phyloP scores from a whole-genome alignment of 2,113 vertebrate genomes.

The Megaceryle maxima region DNA sequence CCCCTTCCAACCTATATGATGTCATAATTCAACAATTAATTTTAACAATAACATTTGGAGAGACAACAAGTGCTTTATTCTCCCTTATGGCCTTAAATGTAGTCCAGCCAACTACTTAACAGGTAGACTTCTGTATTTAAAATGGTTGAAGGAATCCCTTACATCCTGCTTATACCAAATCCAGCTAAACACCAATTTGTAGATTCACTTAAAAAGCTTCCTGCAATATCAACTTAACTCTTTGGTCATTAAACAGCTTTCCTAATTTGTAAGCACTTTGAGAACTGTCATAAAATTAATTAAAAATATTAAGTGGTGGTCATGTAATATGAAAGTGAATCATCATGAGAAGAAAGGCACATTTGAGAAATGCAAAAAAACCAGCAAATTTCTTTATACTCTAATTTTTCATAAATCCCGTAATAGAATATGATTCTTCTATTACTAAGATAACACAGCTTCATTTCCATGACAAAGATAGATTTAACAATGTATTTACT shows the following conservation, averaged over 20 bases:
- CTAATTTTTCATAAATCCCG: not conserved
- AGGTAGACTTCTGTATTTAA: not conserved
- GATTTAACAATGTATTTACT: not conserved
- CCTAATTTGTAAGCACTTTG: not conserved
- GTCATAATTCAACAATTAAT: not conserved
- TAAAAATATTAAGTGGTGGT: not conserved
- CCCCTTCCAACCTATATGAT: not conserved
- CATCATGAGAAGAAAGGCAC: not conserved
- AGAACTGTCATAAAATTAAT: not conserved
- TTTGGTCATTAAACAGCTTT: not conserved
- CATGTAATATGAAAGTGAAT: not conserved
- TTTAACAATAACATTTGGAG: not conserved
- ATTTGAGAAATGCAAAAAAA: not conserved
- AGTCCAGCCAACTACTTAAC: not conserved
- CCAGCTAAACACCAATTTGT: not conserved
- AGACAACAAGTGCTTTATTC: not conserved
- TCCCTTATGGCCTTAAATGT: not conserved
- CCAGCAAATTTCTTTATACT: not conserved
- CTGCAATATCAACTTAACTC: not conserved
- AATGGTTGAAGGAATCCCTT: not conserved
- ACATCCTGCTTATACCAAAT: not conserved
- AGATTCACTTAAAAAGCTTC: not conserved
- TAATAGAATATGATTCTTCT: not conserved
- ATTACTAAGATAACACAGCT: not conserved
- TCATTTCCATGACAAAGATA: not conserved